A percentile compares a stretch with the other conserved stretches of the same genome.
phyloP scores from a whole-genome alignment of 2,888 invertebrate species.

The Drosophila niveifrons region DNA sequence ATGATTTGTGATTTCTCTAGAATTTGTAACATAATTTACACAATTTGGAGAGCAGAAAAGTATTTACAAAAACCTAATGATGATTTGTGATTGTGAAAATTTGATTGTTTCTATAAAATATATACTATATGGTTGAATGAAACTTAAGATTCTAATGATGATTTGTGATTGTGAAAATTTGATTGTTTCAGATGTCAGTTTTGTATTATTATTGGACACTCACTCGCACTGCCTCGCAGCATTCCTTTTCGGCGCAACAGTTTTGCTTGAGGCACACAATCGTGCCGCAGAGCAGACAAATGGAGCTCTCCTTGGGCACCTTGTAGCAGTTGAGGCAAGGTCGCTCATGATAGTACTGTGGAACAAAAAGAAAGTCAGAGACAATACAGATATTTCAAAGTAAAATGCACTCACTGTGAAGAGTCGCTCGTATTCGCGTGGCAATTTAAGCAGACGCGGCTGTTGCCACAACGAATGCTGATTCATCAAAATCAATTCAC shows the following conservation, averaged over 20 bases:
- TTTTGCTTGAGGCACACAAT: conserved; percentile 96
- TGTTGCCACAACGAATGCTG: conserved; percentile 92
- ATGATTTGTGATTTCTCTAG: too few relatives aligned
- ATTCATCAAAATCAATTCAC: conserved; percentile 89
- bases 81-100: too few relatives aligned
- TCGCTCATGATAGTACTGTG: conserved; percentile 96
- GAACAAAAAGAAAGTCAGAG: neutral
- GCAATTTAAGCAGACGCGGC: conserved; percentile 93
- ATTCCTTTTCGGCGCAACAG: conserved; percentile 93
- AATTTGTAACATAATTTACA: too few relatives aligned
- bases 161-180: too few relatives aligned
- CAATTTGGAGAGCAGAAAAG: too few relatives aligned
- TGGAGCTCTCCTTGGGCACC: conserved; percentile 95
- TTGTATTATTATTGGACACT: conserved; percentile 64
- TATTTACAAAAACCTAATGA: too few relatives aligned
- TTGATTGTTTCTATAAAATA: too few relatives aligned
- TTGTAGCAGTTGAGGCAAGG: conserved; percentile 95
- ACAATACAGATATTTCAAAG: neutral
- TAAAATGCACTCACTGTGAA: conserved; percentile 89
- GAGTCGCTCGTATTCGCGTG: conserved; percentile 95
- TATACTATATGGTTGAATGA: too few relatives aligned
- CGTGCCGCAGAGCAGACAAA: conserved; percentile 96
- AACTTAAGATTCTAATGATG: too few relatives aligned
- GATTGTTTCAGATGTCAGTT: too few relatives aligned
- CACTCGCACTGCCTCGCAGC: conserved; percentile 94